Conservation (phyloP, 2,888 invertebrate genomes). For the Coelopa pilipes region DNA sequence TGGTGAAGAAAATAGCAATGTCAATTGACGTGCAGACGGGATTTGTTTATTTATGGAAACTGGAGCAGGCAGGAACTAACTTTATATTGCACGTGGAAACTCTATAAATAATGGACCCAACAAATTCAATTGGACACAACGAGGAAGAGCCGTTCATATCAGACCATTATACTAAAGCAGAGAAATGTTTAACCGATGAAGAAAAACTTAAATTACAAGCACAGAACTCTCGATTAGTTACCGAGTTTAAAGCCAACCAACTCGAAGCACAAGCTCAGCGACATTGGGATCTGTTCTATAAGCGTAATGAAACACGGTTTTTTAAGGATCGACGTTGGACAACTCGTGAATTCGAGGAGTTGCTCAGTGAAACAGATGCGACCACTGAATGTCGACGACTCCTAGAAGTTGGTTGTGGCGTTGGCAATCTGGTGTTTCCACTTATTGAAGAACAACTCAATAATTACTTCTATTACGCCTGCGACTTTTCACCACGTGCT, state of each 20-base stretch:
- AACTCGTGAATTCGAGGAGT: slow-evolving; percentile 89
- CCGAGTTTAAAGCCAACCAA: slow-evolving; percentile 79
- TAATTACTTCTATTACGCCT: slow-evolving; percentile 82
- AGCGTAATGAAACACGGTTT: slow-evolving; percentile 91
- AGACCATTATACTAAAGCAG: slow-evolving; percentile 38
- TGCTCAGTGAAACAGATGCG: slow-evolving; percentile 68
- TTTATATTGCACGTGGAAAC: neutral
- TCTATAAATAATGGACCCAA: neutral
- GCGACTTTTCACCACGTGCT: slow-evolving; percentile 93
- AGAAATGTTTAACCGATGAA: slow-evolving; percentile 66
- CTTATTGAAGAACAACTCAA: slow-evolving; percentile 78
- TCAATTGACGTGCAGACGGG: neutral
- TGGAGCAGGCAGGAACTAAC: neutral
- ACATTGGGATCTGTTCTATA: slow-evolving; percentile 97
- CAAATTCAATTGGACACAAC: neutral
- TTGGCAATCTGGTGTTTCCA: slow-evolving; percentile 96
- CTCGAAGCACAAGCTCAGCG: slow-evolving; percentile 86
- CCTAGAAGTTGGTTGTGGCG: slow-evolving; percentile 91
- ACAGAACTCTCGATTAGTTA: slow-evolving; percentile 77
- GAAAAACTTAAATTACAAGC: slow-evolving; percentile 73
- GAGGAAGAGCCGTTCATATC: neutral
- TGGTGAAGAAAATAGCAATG: too few relatives aligned
- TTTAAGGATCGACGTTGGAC: slow-evolving; percentile 98
- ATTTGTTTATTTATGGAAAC: slow-evolving; percentile 17
- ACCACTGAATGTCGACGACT: slow-evolving; percentile 61